Evolutionary conservation across 2,113 vertebrate genomes (phyloP), one percentile per base, ranked within the genome.

Genomic region (Egretta garzetta): DNA sequence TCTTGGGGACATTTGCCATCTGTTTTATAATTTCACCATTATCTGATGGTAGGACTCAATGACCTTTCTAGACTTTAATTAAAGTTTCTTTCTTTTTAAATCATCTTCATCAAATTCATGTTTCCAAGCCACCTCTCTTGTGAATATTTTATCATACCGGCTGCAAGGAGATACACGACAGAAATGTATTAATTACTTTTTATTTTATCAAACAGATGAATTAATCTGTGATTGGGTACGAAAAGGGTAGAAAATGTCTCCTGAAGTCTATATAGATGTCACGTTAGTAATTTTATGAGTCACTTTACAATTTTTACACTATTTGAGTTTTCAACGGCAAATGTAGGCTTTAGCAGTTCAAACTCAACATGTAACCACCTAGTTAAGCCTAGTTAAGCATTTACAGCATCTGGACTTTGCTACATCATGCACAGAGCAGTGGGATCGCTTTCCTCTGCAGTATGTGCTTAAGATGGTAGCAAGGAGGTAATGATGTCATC

Each of bases 61-160:
- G 97, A 98, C 97, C 97, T 98, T 97, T 97, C 90, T 90, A 96
- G 91, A 96, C 97, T 98, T 97, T 97, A 98, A 98, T 98, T 98
- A 98, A 95, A 97, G 90, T 97, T 97, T 97, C 94, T 97, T 98
- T 97, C 96, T 97, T 97, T 96, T 95, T 86, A 97, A 97, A 97
- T 96, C 85, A 93, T 96, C 96, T 97, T 96, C 93, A 96, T 97
- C 93, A 95, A 97, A 96, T 93, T 93, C 80, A 72, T 92, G 93
- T 97, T 97, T 97, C 97, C 95, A 96, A 96, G 85, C 82, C 90
- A 95, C 92, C 79, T 97, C 94, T 95, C 95, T 89, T 95, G 88
- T 96, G 96, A 97, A 94, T 96, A 95, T 94, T 96, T 96, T 85
- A 97, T 98, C 92, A 72, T 94, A 91, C 94, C 96, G 88, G 93